These are phyloP conservation scores for Pelobates cultripes DNA, from an alignment of 2,797 vertebrate species.

Conservation along the genomic window DNA sequence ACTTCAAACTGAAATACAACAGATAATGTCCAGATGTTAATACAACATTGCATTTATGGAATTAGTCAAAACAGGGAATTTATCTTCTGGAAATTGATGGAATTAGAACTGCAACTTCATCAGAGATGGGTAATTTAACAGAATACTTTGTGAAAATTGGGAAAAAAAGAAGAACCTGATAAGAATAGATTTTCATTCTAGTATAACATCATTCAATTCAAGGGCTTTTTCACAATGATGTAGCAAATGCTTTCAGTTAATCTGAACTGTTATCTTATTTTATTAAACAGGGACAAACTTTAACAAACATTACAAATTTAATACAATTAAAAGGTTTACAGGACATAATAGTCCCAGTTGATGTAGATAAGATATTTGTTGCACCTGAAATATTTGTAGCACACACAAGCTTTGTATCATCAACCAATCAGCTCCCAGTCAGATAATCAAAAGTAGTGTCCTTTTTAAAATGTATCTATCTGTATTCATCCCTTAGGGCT, in stretches of 20 bases:
- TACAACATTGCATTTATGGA: slow-evolving; percentile 32
- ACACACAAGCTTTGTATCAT: too few species aligned
- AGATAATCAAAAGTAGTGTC: too few species aligned
- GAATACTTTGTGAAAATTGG: slow-evolving; percentile 13
- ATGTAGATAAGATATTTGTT: too few species aligned
- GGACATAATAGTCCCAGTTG: too few species aligned
- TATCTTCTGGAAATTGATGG: slow-evolving; percentile 27
- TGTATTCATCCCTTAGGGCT: too few species aligned
- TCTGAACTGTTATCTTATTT: neutral
- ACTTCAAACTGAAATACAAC: slow-evolving; percentile 44
- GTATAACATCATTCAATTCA: neutral
- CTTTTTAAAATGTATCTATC: too few species aligned
- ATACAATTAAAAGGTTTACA: too few species aligned
- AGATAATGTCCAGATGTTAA: slow-evolving; percentile 48
- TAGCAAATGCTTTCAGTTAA: neutral
- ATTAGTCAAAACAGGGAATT: slow-evolving; percentile 26
- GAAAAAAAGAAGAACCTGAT: neutral
- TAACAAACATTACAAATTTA: too few species aligned
- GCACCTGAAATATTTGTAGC: too few species aligned
- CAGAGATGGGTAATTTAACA: neutral
- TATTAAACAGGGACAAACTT: neutral
- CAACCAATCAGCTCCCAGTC: too few species aligned
- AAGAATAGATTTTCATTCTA: neutral
- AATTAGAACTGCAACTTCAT: slow-evolving; percentile 17
- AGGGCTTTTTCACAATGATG: neutral